Base-by-base conservation (phyloP, 2,113 vertebrate species). In the Phylloscopus trochiloides region DNA sequence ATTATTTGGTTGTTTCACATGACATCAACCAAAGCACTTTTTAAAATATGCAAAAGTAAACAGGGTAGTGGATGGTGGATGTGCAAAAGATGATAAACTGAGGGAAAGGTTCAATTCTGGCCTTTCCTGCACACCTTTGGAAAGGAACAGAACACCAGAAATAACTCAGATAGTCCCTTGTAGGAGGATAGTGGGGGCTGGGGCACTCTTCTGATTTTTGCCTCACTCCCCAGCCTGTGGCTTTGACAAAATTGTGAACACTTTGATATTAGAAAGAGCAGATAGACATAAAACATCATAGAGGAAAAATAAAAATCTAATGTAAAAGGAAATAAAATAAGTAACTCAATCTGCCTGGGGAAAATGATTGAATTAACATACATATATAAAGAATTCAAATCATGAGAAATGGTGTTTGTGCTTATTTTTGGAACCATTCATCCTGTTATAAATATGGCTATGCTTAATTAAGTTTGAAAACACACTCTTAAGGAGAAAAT, bases 271-370 rank as follows among this genome's bases (percentile, higher is more conserved):
- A 71, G 32, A 58, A 58, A 31, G 5, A 81, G 25, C 22, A 93
- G 75, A 66, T 0, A 73, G 68, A 65, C 57, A 74, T 75, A 62
- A 78, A 78, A 34, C 6, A 59, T 32, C 32, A 25, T 4, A 43
- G 3, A 55, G 24, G 10, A 63, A 71, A 84, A 87, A 63, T 19
- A 93, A 72, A 63, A 71, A 81, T n/a, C 31, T 68, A 42, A n/a
- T 42, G 38, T 8, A 88, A 85, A 85, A 90, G 47, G 75, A 91
- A 93, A 93, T 74, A 93, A 81, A 94, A 54, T 72, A 75, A 81
- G 45, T 48, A 82, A 55, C 43, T 68, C 59, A 68, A 68, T 57
- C 66, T 55, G 62, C 52, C 67, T 7, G 4, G 48, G 71, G 40
- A 34, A 94, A 95, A 57, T 79, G 7, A 68, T 13, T 72, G 52